Evolutionary conservation across 2,888 invertebrate genomes (phyloP).

Genomic region (Leptopilina syphax): DNA sequence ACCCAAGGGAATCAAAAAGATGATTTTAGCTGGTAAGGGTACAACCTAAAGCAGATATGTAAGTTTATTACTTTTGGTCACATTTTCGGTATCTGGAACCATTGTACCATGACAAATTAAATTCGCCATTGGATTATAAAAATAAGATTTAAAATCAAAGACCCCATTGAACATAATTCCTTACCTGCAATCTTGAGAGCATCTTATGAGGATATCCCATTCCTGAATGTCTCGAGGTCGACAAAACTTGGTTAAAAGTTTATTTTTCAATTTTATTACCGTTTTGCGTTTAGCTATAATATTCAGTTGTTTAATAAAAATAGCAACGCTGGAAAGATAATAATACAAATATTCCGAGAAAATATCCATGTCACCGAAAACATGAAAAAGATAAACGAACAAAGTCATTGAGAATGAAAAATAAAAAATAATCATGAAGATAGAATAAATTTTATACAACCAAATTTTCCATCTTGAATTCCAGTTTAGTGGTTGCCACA

Average conservation of each 20-base stretch:
- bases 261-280: neutral
- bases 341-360: conserved; percentile 1
- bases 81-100: no score
- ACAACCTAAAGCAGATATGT: no score
- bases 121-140: no score
- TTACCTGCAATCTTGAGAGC: neutral
- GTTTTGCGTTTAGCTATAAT: neutral
- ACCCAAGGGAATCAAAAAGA: no score
- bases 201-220: neutral
- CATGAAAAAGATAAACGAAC: neutral
- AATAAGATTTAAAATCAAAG: no score
- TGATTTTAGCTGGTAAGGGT: no score
- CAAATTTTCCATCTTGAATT: neutral
- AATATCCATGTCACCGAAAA: neutral
- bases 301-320: neutral
- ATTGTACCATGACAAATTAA: no score
- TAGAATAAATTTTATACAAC: neutral
- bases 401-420: neutral
- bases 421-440: neutral
- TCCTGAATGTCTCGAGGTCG: neutral
- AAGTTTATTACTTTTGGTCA: no score
- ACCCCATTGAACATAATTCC: no score
- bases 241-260: neutral
- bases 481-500: neutral
- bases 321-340: neutral